Base-by-base conservation (phyloP, 2,113 vertebrate genomes). In the Morone saxatilis region DNA sequence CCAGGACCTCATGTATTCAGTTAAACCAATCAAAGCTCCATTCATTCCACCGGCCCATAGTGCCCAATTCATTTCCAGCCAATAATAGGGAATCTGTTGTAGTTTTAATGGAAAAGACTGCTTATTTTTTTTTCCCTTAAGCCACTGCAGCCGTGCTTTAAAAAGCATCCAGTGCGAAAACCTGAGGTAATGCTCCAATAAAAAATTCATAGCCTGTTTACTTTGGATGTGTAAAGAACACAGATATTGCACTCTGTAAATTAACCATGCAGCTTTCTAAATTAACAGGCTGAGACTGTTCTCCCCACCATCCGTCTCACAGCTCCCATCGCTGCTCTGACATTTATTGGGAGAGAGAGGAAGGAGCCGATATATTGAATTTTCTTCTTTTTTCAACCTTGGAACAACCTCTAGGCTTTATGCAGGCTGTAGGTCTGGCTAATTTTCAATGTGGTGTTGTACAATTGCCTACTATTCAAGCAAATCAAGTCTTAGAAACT, bases 11-110 rank as follows among this genome's bases (percentile, higher is more conserved):
- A 81, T 88, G 84, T 70, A 62, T 89, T 81, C 83, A 87, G 74
- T 91, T 87, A 86, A 90, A 85, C 84, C 75, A 90, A 86, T 87
- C 83, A 91, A 92, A 89, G 91, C 73, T 57, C 84, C 79, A 92
- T 91, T 91, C 90, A 93, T 91, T 87, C 86, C 63, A 59, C 14
- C 63, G 65, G 71, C 66, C 71, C 76, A 85, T 76, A 91, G 80
- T 71, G 79, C 57, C 63, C 80, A 85, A 86, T 94, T 91, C 82
- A 91, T 89, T 92, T 86, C 66, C 67, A 89, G 71, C 78, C 86
- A 80, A 87, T 91, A 92, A 92, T 88, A 71, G 76, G 50, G 76
- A 92, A 92, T 86, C 71, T 83, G 88, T 92, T 85, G 84, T 86
- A 68, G 59, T 92, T 88, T 90, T 80, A 82, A 81, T 77, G 73